Evolutionary conservation across 2,797 vertebrate genomes (phyloP), one percentile per base, ranked within the genome.

Genomic region (Eospalax fontanierii): DNA sequence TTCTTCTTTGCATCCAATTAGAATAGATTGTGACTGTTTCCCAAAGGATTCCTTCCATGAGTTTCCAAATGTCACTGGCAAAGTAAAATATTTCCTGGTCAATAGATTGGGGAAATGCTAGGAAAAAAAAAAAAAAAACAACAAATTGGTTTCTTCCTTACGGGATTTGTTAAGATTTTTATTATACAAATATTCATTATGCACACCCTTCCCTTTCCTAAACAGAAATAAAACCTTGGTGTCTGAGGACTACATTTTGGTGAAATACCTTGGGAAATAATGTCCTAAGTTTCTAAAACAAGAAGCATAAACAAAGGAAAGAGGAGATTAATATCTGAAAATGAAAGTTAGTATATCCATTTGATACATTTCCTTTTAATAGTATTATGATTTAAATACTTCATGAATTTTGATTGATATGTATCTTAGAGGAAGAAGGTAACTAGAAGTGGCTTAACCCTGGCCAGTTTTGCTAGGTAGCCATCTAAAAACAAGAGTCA

Each of bases 31-130:
- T 24, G 59, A 95, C 24, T 30, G 75, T 88, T 97, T 93, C 54
- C 94, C 57, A 73, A 90, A 89, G 74, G 71, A 19, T 35, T 93
- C 76, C 33, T 95, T 83, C 54, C 15, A 78, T 24, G 43, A 35
- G 19, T 97, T 94, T 90, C 30, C 91, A 92, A 95, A 28, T 92
- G 54, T 90, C 94, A 30, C 40, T 78, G 19, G 73, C 87, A 96
- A 91, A 92, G 33, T 24, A 73, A 94, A 95, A 81, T 84, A 21
- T 92, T 97, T 96, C 33, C 38, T 66, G 1, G 38, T 85, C 26
- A 93, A 93, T 81, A 89, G 22, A 87, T n/a, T 68, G 73, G 76
- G 24, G 38, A 93, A 91, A 73, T 75, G 18, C 46, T 22, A 89
- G 89, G 33, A 86, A 91, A 78, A 91, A 84, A 4, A 86, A n/a